phyloP scores from a whole-genome alignment of 2,113 vertebrate species.

The Naja naja region DNA sequence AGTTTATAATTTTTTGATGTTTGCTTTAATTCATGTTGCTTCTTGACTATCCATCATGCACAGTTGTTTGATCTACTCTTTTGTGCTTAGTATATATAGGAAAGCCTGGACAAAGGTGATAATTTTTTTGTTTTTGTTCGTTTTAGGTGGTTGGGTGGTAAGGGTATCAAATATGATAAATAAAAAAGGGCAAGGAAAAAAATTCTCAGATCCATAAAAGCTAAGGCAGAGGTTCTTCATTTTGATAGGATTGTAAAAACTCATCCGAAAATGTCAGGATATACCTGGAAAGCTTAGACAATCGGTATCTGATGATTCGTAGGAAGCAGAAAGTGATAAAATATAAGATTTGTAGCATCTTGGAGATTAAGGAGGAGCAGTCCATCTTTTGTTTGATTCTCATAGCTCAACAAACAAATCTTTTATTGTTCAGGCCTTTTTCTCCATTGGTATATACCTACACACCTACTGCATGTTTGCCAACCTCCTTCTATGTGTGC shows the following conservation, averaged over 20 bases:
- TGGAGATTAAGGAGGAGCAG: not conserved
- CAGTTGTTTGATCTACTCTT: not conserved
- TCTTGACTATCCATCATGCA: not conserved
- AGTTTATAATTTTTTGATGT: not conserved
- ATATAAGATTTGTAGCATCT: not conserved
- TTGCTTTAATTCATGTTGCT: not conserved
- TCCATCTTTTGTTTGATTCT: not conserved
- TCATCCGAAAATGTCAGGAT: not conserved
- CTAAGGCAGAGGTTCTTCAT: not conserved
- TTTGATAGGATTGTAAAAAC: not conserved
- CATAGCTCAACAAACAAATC: not conserved
- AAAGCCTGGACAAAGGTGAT: not conserved
- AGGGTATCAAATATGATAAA: not conserved
- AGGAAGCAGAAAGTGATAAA: not conserved
- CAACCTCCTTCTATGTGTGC: not conserved
- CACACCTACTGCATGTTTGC: not conserved
- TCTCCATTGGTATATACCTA: not conserved
- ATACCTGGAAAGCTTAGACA: not conserved
- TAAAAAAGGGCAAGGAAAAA: not conserved
- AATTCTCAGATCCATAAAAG: not conserved
- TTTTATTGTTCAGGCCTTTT: not conserved
- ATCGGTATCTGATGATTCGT: not conserved
- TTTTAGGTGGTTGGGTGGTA: not conserved
- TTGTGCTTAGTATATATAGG: not conserved
- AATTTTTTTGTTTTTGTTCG: not conserved